Percentiles rank a stretch among this genome's conserved stretches.
phyloP scores from a whole-genome alignment of 2,888 invertebrate genomes.

The Hartigia nigra region DNA sequence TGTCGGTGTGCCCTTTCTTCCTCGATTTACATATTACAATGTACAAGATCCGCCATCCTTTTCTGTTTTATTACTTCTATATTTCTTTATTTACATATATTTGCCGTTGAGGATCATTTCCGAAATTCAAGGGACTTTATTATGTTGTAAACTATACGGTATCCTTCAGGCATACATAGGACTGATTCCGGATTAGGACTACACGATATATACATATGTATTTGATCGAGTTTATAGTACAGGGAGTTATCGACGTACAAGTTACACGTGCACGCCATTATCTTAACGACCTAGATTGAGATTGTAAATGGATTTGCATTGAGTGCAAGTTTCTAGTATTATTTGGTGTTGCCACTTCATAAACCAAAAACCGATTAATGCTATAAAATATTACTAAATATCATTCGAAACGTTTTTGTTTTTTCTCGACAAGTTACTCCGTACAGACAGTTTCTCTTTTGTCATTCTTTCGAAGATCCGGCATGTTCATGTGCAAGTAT shows the following conservation, averaged over 20 bases:
- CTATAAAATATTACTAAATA: not conserved
- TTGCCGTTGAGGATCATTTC: not conserved
- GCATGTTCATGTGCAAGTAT: too few species aligned
- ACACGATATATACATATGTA: not conserved
- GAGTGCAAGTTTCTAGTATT: not conserved
- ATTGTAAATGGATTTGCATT: not conserved
- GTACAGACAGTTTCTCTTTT: too few species aligned
- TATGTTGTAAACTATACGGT: not conserved
- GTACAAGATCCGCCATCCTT: not conserved
- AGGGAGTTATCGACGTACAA: not conserved
- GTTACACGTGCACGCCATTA: not conserved
- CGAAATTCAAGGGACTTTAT: not conserved
- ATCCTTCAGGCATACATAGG: not conserved
- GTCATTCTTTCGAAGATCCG: too few species aligned
- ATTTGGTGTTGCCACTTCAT: not conserved
- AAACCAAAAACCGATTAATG: not conserved
- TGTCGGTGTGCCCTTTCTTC: not conserved
- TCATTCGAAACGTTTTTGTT: not conserved
- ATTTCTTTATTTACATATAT: not conserved
- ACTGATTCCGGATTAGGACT: not conserved
- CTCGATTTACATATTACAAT: not conserved
- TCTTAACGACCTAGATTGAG: not conserved
- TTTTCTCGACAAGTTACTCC: not conserved
- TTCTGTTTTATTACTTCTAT: not conserved
- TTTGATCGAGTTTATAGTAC: not conserved